Base-by-base conservation (phyloP, 2,113 vertebrate species). In the Oxygymnocypris stewartii region DNA sequence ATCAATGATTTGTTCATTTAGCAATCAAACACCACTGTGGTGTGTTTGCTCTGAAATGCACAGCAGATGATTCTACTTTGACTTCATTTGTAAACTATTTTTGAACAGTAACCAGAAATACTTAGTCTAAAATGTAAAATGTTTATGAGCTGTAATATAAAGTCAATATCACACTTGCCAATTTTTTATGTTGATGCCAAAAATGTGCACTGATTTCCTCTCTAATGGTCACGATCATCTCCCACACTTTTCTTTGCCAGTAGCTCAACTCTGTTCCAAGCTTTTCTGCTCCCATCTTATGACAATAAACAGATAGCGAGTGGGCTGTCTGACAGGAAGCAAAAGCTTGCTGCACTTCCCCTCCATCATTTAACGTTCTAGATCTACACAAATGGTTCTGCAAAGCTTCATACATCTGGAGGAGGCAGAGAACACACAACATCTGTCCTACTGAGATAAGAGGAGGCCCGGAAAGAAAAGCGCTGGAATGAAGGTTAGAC, bases 401-500 rank as follows among this genome's bases (percentile, higher is more conserved):
- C 51, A 44, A 35, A 79, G 82, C 83, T 51, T 69, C 86, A 88
- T 73, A 79, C 79, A 89, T 89, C 73, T 87, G 88, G 83, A 79
- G 79, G 83, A 78, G 86, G 78, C 25, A 82, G 79, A 74, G n/a
- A 85, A 85, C 73, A 82, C 71, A 77, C 20, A 57, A 63, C 44
- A 87, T 89, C 85, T 87, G 83, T 85, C 76, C 40, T n/a, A 77
- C 44, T 85, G 59, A 85, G 85, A 87, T 37, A 20, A 82, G 83
- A 79, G 11, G 28, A 75, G 82, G n/a, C 28, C 73, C 59, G 61
- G 40, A 67, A 44, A 69, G 44, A 47, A 73, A 3, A 69, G n/a
- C 20, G 11, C 9, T 18, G 47, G 75, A 28, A 51, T 23, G 42
- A 67, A n/a, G 10, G 35, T 75, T 10, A 67, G 85, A 87, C 77